Base-by-base conservation (phyloP, 2,113 vertebrate species). In the Eidolon helvum region DNA sequence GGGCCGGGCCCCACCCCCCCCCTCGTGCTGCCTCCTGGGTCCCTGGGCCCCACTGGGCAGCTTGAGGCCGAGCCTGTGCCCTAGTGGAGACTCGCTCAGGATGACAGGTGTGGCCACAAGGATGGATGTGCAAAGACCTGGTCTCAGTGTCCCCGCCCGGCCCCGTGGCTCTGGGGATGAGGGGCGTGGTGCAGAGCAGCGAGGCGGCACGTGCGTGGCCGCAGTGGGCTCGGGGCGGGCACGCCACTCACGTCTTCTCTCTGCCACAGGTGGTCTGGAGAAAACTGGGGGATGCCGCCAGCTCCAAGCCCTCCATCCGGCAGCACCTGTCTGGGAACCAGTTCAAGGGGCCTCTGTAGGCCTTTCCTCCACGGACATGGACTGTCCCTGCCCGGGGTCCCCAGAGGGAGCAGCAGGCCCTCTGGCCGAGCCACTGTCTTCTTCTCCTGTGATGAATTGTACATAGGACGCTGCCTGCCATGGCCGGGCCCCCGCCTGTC, bases 321-420 rank as follows among this genome's bases (percentile, higher is more conserved):
- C 99, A 99, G 98, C 99, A 99, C 77, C 99, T 99, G 98, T 99
- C 99, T 0, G 99, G 99, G 97, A 99, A 99, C 98, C 99, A 99
- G 98, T 99, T 99, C 98, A 99, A 99, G 99, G 99, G 99, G 68
- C 99, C 99, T 5, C 99, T 99, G 99, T 99, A 99, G 98, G 97
- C 28, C 10, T 0, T 12, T 0, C 0, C 43, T 63, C 74, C 0
- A 0, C 1, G 24, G 26, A 77, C 35, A 87, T 82, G 88, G 95
- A 96, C 95, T 33, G 89, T 95, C 92, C 92, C 87, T 72, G 72
- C 95, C 89, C 92, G 94, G 94, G 48, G 33, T 0, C n/a, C 65
- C 40, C 33, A 1, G 26, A n/a, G 63, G 50, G 5, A 50, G 66
- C 7, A n/a, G 86, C 87, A 22, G 80, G 94, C 50, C 82, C 63